Percentiles rank a stretch among this genome's conserved stretches.
Evolutionary conservation across 2,113 vertebrate species (phyloP).

Genomic region (Gymnocephalus cernua): DNA sequence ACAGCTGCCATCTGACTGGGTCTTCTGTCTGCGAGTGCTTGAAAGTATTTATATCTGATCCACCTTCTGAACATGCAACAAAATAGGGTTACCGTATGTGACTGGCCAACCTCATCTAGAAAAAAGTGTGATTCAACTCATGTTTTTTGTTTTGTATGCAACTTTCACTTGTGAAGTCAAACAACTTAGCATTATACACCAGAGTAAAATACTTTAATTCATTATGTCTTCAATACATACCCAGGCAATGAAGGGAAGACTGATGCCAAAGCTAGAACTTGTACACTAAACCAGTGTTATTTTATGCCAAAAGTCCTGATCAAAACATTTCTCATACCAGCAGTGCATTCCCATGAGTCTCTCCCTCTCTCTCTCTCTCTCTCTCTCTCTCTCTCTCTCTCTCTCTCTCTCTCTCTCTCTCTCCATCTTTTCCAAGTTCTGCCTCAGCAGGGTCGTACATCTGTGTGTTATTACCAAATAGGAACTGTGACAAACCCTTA

Average conservation of each 20-base stretch:
- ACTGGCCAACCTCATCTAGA: neutral
- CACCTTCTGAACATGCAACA: neutral
- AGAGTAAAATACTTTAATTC: neutral
- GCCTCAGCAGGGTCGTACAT: conserved; percentile 54
- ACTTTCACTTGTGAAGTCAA: conserved; percentile 10
- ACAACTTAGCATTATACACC: conserved; percentile 5
- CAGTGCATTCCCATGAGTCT: conserved; percentile 29
- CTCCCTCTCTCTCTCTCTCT: conserved; percentile 11
- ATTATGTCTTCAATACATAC: conserved; percentile 14
- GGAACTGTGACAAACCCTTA: conserved; percentile 49
- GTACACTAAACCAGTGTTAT: conserved; percentile 14
- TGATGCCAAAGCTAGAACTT: conserved; percentile 29
- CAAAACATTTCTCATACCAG: conserved; percentile 36
- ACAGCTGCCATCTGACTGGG: conserved; percentile 82
- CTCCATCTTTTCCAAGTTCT: conserved; percentile 19
- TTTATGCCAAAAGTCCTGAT: conserved; percentile 44
- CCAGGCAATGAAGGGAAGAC: conserved; percentile 18
- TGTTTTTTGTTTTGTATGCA: conserved; percentile 7
- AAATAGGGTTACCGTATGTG: neutral
- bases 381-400: conserved; percentile 5
- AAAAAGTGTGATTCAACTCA: conserved; percentile 4
- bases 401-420: conserved; percentile 12
- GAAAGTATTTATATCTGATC: conserved; percentile 80
- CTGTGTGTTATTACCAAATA: conserved; percentile 62
- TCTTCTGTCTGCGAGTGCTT: conserved; percentile 82